These are phyloP conservation scores for Imbricaverruca yamaguchii DNA, from an alignment of 2,888 invertebrate species.

Conservation along the genomic window DNA sequence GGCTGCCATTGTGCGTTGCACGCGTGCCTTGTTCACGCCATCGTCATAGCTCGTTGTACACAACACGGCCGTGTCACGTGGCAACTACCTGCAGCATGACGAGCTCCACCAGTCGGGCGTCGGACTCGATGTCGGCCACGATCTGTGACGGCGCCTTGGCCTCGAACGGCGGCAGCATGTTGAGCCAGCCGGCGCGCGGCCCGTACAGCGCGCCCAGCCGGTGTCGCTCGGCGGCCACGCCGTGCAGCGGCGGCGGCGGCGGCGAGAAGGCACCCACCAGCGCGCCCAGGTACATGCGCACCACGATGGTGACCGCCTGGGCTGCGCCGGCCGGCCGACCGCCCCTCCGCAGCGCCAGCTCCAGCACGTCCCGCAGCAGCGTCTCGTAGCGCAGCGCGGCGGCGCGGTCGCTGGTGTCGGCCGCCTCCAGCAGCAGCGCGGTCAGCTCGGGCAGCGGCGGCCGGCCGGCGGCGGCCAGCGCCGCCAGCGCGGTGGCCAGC, in stretches of 20 bases:
- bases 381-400: neutral
- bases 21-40: too few relatives aligned
- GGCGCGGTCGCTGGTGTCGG: neutral
- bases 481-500: constrained; percentile 8
- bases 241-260: neutral
- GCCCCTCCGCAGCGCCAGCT: constrained; percentile 23
- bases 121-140: neutral
- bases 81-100: constrained; percentile 6
- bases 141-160: constrained; percentile 21
- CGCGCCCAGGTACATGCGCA: constrained; percentile 32
- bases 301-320: constrained; percentile 30
- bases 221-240: constrained; percentile 21
- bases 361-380: constrained; percentile 10
- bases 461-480: constrained; percentile 4
- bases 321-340: constrained; percentile 26
- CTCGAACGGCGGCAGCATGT: constrained; percentile 30
- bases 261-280: constrained; percentile 32
- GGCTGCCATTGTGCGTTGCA: too few relatives aligned
- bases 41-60: too few relatives aligned
- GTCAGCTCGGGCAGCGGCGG: neutral
- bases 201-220: constrained; percentile 30
- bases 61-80: neutral
- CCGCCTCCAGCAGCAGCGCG: constrained; percentile 16
- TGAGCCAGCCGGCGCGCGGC: constrained; percentile 30
- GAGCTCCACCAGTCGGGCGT: constrained; percentile 1